A percentile compares a stretch with the other conserved stretches of the same genome.
Evolutionary conservation across 1,140 invertebrate species (phyloP).

Genomic region (Drosophila ananassae): DNA sequence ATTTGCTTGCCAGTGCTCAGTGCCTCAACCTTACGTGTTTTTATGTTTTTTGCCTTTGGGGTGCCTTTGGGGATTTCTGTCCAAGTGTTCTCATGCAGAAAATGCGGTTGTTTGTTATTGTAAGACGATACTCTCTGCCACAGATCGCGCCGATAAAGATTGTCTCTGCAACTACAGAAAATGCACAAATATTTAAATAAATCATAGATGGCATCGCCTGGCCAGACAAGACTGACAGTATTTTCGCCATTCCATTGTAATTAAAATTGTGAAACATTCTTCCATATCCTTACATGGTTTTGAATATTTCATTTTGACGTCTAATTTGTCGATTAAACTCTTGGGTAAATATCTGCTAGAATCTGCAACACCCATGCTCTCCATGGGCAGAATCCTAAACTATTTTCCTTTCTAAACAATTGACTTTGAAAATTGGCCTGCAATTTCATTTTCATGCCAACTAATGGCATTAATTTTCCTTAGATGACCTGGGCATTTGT

Average conservation of each 20-base stretch:
- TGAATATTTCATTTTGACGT: too few species aligned
- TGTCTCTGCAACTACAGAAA: conserved; percentile 38
- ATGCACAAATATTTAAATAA: conserved; percentile 71
- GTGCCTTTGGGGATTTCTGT: conserved; percentile 59
- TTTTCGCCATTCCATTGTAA: conserved; percentile 15
- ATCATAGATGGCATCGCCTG: conserved; percentile 42
- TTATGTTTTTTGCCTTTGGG: neutral
- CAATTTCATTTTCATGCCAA: conserved; percentile 14
- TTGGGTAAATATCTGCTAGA: neutral
- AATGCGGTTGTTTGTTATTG: conserved; percentile 66
- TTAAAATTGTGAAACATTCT: neutral
- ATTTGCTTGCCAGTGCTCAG: conserved; percentile 53
- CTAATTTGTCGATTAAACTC: neutral
- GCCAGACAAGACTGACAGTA: neutral
- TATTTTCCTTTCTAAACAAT: conserved; percentile 7
- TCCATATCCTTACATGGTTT: neutral
- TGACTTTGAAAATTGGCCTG: conserved; percentile 4
- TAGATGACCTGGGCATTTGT: conserved; percentile 16
- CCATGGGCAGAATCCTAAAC: neutral
- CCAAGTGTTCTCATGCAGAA: conserved; percentile 53
- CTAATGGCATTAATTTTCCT: conserved; percentile 48
- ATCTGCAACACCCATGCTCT: neutral
- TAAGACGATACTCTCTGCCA: conserved; percentile 64
- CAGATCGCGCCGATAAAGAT: conserved; percentile 54
- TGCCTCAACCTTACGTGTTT: conserved; percentile 1